These are phyloP conservation scores for Copidosoma floridanum DNA, from an alignment of 1,140 invertebrate species.

Conservation along the genomic window DNA sequence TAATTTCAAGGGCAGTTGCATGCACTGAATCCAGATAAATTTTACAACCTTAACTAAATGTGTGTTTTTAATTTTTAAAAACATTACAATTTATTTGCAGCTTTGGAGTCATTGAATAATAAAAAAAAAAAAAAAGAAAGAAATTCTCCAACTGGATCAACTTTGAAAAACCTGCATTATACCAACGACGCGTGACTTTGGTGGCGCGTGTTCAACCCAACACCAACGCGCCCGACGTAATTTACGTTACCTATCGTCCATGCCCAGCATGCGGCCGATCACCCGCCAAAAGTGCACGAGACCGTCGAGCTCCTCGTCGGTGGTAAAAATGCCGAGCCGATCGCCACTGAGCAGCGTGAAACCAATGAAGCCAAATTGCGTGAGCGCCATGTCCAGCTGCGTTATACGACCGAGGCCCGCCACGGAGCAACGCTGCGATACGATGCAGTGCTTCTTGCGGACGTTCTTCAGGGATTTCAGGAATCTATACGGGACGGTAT, in stretches of 20 bases:
- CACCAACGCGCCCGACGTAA: background rate
- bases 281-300: conserved; percentile 82
- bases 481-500: conserved; percentile 47
- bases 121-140: background rate
- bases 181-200: too few species aligned
- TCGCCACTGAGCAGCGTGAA: conserved; percentile 67
- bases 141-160: too few species aligned
- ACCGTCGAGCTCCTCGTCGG: conserved; percentile 67
- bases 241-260: conserved; percentile 77
- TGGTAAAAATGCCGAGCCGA: conserved; percentile 62
- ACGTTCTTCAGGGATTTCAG: conserved; percentile 66
- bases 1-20: too few species aligned
- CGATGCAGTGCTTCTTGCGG: conserved; percentile 64
- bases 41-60: too few species aligned
- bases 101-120: too few species aligned
- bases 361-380: conserved; percentile 86
- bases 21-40: too few species aligned
- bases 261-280: conserved; percentile 76
- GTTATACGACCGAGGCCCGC: conserved; percentile 51
- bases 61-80: too few species aligned
- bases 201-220: background rate
- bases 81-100: too few species aligned
- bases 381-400: conserved; percentile 81
- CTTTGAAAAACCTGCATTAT: too few species aligned
- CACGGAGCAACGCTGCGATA: conserved; percentile 54